Percentiles rank a stretch among this genome's conserved stretches.
Evolutionary conservation across 2,797 vertebrate species (phyloP).

Genomic region (Chloroceryle amazona): DNA sequence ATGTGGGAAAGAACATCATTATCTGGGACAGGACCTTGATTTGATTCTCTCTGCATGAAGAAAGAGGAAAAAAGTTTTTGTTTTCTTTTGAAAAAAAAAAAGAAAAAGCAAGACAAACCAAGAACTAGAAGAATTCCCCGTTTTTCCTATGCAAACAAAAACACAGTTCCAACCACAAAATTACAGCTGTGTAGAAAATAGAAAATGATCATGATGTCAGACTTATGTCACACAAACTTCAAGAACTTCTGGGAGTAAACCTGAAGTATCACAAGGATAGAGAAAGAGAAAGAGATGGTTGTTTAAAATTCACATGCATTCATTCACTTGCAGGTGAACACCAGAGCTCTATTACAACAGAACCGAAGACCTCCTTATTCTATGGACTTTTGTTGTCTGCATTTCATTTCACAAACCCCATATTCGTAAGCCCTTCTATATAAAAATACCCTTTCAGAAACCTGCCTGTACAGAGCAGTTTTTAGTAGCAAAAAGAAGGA

Average conservation of each 20-base stretch:
- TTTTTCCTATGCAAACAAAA: neutral
- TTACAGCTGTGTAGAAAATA: neutral
- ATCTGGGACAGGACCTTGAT: neutral
- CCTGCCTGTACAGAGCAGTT: neutral
- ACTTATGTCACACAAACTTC: neutral
- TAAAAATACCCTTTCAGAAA: neutral
- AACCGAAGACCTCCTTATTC: neutral
- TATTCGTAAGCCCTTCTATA: neutral
- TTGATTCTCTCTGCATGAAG: neutral
- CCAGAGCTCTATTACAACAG: neutral
- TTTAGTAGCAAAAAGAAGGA: neutral
- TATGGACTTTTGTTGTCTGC: neutral
- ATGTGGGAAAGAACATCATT: neutral
- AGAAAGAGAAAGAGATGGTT: neutral
- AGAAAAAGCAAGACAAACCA: neutral
- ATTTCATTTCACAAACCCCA: slow-evolving; percentile 3
- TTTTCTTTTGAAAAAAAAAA: neutral
- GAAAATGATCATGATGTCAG: neutral
- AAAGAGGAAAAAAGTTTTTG: neutral
- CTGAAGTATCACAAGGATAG: neutral
- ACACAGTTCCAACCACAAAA: neutral
- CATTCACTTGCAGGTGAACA: neutral
- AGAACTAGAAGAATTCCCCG: neutral
- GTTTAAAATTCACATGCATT: neutral
- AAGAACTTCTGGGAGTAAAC: neutral